Conservation (phyloP, 1,140 invertebrate species). For the Lithobius niger region DNA sequence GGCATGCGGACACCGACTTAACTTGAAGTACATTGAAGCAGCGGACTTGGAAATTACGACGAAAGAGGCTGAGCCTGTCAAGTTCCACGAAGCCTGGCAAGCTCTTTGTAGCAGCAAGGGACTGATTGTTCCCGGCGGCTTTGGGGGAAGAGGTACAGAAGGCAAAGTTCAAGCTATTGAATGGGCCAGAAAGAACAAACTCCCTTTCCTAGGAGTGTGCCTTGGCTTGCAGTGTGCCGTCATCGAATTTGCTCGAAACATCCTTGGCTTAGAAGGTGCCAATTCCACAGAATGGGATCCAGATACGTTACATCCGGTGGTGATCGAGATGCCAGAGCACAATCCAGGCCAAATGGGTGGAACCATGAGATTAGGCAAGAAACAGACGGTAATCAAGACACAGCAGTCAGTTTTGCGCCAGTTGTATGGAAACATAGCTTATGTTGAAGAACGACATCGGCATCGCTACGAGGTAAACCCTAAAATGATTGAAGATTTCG, state of each 20-base stretch:
- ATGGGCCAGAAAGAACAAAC: slow-evolving; percentile 80
- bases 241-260: slow-evolving; percentile 89
- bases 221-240: slow-evolving; percentile 93
- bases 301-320: slow-evolving; percentile 55
- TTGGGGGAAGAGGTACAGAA: slow-evolving; percentile 88
- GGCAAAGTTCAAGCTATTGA: slow-evolving; percentile 89
- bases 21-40: slow-evolving; percentile 81
- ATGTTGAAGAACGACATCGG: slow-evolving; percentile 89
- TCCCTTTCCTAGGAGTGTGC: slow-evolving; percentile 88
- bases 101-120: slow-evolving; percentile 81
- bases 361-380: slow-evolving; percentile 92
- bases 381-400: slow-evolving; percentile 62
- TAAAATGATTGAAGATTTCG: slow-evolving; percentile 58
- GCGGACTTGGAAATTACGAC: slow-evolving; percentile 68
- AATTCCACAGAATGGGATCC: slow-evolving; percentile 77
- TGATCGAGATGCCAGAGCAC: slow-evolving; percentile 98
- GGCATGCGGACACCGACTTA: slow-evolving; percentile 65
- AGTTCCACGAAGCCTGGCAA: slow-evolving; percentile 90
- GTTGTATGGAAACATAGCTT: slow-evolving; percentile 70
- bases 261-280: slow-evolving; percentile 58
- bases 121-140: slow-evolving; percentile 92
- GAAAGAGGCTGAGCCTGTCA: slow-evolving; percentile 54
- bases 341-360: slow-evolving; percentile 85
- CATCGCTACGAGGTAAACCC: slow-evolving; percentile 87
- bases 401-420: slow-evolving; percentile 53